Conservation (phyloP, 2,797 vertebrate genomes). For the Phrynocephalus guinanensis region DNA sequence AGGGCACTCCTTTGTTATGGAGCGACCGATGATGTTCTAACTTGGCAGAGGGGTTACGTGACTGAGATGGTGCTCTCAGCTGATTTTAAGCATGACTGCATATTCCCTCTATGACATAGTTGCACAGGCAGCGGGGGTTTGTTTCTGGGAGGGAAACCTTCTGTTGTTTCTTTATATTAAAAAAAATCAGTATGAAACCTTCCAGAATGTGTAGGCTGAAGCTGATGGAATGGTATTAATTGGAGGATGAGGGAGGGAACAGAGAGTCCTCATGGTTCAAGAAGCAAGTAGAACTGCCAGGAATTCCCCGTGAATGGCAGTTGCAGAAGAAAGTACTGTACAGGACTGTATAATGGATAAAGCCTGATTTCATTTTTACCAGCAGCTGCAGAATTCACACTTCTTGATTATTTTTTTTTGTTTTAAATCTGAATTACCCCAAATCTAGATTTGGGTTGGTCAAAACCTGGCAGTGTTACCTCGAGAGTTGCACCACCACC, state of each 20-base stretch:
- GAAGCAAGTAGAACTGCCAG: background rate
- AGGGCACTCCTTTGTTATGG: background rate
- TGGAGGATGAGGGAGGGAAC: background rate
- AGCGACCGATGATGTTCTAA: background rate
- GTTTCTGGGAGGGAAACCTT: background rate
- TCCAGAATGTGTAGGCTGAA: no score
- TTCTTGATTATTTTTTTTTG: no score
- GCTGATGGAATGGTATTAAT: background rate
- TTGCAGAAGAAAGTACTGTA: background rate
- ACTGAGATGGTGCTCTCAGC: slow-evolving; percentile 14
- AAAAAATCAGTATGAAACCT: no score
- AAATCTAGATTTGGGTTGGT: background rate
- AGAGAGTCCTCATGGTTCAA: background rate
- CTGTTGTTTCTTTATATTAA: background rate
- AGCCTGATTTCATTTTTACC: background rate
- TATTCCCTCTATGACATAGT: background rate
- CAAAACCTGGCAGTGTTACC: background rate
- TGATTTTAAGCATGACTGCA: background rate
- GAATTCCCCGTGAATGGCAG: background rate
- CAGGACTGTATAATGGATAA: background rate
- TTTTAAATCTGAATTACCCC: no score
- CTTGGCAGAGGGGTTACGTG: background rate
- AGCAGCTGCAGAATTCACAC: background rate
- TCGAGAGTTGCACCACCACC: background rate
- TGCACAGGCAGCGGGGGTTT: background rate